These are phyloP conservation scores for Teleogryllus oceanicus DNA, from an alignment of 2,888 invertebrate genomes.

Conservation along the genomic window DNA sequence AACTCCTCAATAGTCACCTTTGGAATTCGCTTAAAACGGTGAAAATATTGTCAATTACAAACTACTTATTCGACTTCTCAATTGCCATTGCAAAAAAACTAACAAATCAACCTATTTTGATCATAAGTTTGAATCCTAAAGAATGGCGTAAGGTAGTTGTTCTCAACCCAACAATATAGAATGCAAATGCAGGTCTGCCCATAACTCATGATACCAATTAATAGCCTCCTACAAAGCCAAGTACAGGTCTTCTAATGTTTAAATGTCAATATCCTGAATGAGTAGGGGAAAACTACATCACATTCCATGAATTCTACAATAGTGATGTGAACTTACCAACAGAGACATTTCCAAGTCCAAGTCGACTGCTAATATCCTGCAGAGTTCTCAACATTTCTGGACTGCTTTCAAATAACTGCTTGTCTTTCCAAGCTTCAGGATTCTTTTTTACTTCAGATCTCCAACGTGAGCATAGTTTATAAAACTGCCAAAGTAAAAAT, in stretches of 20 bases:
- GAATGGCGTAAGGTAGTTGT: too few species aligned
- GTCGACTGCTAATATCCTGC: constrained; percentile 56
- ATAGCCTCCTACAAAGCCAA: too few species aligned
- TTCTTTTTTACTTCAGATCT: constrained; percentile 65
- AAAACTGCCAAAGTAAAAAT: constrained; percentile 58
- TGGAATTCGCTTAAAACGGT: too few species aligned
- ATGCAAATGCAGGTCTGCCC: too few species aligned
- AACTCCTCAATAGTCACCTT: too few species aligned
- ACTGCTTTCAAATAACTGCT: constrained; percentile 54
- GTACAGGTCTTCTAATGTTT: background rate
- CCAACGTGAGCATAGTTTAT: constrained; percentile 73
- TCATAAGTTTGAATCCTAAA: too few species aligned
- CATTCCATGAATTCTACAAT: background rate
- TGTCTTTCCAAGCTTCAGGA: constrained; percentile 58
- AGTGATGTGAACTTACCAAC: constrained; percentile 26
- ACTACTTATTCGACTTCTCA: too few species aligned
- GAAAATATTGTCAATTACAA: too few species aligned
- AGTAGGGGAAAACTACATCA: background rate
- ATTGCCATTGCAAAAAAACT: too few species aligned
- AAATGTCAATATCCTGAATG: background rate
- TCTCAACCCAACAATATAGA: too few species aligned
- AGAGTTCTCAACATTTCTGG: constrained; percentile 57
- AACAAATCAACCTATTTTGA: too few species aligned
- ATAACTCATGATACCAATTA: too few species aligned
- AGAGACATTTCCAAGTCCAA: constrained; percentile 51